Evolutionary conservation across 2,113 vertebrate species (phyloP).

Genomic region (Xenopus laevis): DNA sequence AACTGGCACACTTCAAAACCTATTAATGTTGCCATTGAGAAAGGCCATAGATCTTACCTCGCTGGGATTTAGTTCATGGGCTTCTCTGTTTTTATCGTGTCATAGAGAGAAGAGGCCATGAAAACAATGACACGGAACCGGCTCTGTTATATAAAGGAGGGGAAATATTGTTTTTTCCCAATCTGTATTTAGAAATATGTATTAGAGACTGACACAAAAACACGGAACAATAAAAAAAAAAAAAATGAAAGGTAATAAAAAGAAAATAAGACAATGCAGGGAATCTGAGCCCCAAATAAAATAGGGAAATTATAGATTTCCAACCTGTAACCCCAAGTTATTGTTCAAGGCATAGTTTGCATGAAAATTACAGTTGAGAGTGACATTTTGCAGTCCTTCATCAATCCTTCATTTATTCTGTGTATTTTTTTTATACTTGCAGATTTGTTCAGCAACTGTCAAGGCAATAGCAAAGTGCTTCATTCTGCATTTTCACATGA

Average conservation of each 20-base stretch:
- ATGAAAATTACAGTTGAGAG: neutral
- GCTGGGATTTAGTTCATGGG: neutral
- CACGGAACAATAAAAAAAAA: neutral
- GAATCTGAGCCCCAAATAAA: too few species aligned
- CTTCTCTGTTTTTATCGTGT: neutral
- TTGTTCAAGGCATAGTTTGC: too few species aligned
- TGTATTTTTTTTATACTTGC: too few species aligned
- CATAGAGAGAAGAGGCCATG: neutral
- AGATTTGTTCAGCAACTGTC: too few species aligned
- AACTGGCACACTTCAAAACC: slow-evolving; percentile 8
- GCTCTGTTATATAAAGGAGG: neutral
- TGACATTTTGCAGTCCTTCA: too few species aligned
- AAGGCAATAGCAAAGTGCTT: too few species aligned
- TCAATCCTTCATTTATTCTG: too few species aligned
- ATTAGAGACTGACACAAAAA: neutral
- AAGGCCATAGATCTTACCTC: slow-evolving; percentile 1
- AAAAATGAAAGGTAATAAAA: too few species aligned
- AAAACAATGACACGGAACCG: neutral
- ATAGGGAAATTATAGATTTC: too few species aligned
- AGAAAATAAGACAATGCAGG: neutral
- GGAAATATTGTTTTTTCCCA: neutral
- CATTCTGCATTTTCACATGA: too few species aligned
- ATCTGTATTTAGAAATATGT: too few species aligned
- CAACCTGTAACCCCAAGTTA: too few species aligned
- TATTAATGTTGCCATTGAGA: slow-evolving; percentile 8